Percentiles rank a stretch among this genome's conserved stretches.
These are phyloP conservation scores for Gryllus bimaculatus DNA, from an alignment of 1,140 invertebrate genomes.

Conservation along the genomic window DNA sequence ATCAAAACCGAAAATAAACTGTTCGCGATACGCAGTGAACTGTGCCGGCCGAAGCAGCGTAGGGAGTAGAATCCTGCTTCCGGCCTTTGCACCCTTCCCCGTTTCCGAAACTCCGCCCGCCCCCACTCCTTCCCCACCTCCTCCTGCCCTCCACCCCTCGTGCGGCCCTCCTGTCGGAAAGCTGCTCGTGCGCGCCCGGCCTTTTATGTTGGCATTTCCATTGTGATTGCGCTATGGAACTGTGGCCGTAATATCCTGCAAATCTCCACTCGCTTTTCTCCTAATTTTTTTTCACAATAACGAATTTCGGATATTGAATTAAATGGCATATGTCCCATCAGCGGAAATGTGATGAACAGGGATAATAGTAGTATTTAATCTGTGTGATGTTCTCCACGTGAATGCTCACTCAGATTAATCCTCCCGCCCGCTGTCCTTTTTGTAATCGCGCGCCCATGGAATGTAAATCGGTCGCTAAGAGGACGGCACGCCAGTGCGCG, in stretches of 20 bases:
- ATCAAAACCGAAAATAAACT: no score
- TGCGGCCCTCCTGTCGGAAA: not conserved
- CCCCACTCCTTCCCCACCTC: no score
- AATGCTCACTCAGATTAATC: not conserved
- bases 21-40: no score
- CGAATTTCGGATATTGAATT: not conserved
- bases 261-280: not conserved
- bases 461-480: no score
- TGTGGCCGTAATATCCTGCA: not conserved
- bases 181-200: no score
- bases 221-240: not conserved
- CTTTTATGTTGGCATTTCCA: not conserved
- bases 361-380: not conserved
- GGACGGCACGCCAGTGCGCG: no score
- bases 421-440: not conserved
- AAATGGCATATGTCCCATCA: not conserved
- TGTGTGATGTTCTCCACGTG: not conserved
- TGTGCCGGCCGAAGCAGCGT: no score
- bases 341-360: conserved; percentile 3
- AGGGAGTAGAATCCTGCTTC: no score
- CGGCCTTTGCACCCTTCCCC: no score
- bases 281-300: not conserved
- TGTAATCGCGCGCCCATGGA: no score
- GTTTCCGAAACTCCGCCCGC: no score
- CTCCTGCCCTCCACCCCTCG: no score